A percentile compares a stretch with the other conserved stretches of the same genome.
These are phyloP conservation scores for Burhinus oedicnemus DNA, from an alignment of 2,113 vertebrate genomes.

Conservation along the genomic window DNA sequence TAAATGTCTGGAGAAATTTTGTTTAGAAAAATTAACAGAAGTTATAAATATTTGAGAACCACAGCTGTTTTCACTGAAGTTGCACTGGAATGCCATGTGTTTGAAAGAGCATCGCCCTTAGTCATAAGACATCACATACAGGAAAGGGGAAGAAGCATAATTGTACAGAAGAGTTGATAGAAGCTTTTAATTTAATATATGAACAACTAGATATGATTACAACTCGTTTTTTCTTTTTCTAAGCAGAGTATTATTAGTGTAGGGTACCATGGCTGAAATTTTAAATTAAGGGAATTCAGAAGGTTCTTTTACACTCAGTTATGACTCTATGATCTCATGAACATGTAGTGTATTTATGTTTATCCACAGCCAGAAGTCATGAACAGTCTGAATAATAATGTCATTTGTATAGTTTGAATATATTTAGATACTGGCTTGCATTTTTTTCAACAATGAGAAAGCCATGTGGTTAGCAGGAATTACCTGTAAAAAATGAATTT, in stretches of 20 bases:
- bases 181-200: background rate
- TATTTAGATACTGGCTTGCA: background rate
- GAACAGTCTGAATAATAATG: background rate
- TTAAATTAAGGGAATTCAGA: background rate
- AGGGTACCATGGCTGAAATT: background rate
- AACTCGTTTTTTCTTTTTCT: background rate
- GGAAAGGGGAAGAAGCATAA: background rate
- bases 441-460: background rate
- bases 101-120: background rate
- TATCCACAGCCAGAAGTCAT: background rate
- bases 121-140: background rate
- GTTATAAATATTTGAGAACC: constrained; percentile 41
- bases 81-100: background rate
- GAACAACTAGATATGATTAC: background rate
- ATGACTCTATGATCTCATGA: background rate
- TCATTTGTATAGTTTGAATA: background rate
- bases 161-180: background rate
- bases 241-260: background rate
- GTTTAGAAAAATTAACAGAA: constrained; percentile 1
- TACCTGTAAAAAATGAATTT: background rate
- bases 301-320: background rate
- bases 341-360: background rate
- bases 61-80: constrained; percentile 12
- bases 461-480: background rate
- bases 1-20: background rate